Base-by-base conservation (phyloP, 2,888 invertebrate species). In the Apantesis nais region DNA sequence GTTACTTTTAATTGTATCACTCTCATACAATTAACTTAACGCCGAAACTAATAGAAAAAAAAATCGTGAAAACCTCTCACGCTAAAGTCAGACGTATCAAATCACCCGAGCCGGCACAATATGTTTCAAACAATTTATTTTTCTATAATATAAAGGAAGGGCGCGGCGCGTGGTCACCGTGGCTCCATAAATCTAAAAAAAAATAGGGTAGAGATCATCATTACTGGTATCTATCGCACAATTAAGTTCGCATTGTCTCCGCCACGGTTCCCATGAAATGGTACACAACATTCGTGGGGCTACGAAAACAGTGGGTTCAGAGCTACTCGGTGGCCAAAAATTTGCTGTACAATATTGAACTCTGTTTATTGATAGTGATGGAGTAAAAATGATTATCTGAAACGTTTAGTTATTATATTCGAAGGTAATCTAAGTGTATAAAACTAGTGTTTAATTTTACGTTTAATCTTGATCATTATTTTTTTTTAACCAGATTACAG, bases 191-290 rank as follows among this genome's bases (percentile, higher is more conserved):
- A 93, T 92, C 71, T 73, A 83, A 83, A 80, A 83, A 82, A 85
- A 86, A 87, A 84, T 88, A 86, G 89, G 87, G 85, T 83, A 80
- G 82, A 83, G 79, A 75, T 88, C 86, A 89, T 90, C 91, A 91
- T 92, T 91, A 89, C 91, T 90, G 92, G 92, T 92, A 90, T 88
- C 92, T 91, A 87, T 93, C 93, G 92, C 90, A 88, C 94, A 95
- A 95, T 95, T 95, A 94, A 93, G 88, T 89, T 84, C 74, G 81
- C 88, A 93, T 95, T 95, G 95, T 95, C 86, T 88, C 82, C 82
- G 79, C 75, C 84, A 87, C 82, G 84, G 90, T 94, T 95, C 95
- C 94, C 95, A 95, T 95, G 94, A 94, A 92, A 90, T 90, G 86
- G 74, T 79, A 75, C 75, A 74, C 78, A 81, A 83, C 81, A 82